phyloP scores from a whole-genome alignment of 2,113 vertebrate genomes.

The Ctenomys sociabilis region DNA sequence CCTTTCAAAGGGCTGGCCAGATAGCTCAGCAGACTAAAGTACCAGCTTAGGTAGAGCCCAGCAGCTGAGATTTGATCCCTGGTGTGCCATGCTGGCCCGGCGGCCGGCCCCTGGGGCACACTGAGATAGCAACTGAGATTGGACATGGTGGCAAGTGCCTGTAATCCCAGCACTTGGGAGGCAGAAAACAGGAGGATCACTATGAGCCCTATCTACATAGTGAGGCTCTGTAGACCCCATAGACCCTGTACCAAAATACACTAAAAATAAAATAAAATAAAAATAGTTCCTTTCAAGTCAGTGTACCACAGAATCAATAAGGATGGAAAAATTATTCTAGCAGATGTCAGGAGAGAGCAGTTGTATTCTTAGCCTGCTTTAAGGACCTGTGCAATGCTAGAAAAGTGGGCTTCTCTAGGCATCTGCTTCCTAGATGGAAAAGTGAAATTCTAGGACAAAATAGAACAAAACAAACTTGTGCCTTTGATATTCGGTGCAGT shows the following conservation, averaged over 20 bases:
- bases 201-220: too few species aligned
- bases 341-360: neutral
- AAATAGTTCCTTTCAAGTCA: neutral
- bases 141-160: too few species aligned
- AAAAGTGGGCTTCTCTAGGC: neutral
- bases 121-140: too few species aligned
- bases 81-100: too few species aligned
- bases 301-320: neutral
- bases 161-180: too few species aligned
- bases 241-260: too few species aligned
- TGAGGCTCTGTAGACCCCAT: too few species aligned
- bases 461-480: neutral
- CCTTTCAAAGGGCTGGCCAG: neutral
- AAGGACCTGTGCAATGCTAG: neutral
- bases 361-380: neutral
- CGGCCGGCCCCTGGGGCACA: too few species aligned
- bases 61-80: too few species aligned
- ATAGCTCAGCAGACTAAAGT: too few species aligned
- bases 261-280: neutral
- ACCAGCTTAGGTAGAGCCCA: too few species aligned
- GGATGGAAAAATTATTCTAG: neutral
- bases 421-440: neutral
- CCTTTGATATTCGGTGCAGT: neutral
- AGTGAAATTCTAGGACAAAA: constrained; percentile 4
- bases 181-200: too few species aligned